Conservation (phyloP, 2,113 vertebrate species). For the Zosterops borbonicus region DNA sequence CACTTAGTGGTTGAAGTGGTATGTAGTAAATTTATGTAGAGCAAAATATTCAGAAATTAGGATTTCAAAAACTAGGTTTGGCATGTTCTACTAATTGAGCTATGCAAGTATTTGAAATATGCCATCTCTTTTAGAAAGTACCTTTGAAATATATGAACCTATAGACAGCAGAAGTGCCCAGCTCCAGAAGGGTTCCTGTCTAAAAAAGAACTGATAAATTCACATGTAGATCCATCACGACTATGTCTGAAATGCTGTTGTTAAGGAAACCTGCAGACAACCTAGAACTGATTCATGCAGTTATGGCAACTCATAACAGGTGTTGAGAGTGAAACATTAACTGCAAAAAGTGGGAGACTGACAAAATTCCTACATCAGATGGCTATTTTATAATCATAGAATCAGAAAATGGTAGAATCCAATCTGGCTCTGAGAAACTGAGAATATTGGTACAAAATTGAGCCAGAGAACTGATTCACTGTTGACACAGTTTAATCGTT, state of each 20-base stretch:
- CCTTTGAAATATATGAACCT: neutral
- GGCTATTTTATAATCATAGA: neutral
- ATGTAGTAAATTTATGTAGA: neutral
- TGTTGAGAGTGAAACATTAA: neutral
- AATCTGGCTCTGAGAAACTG: neutral
- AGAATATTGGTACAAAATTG: accelerated
- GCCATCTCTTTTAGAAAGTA: neutral
- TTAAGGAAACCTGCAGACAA: constrained; percentile 11
- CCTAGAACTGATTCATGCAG: neutral
- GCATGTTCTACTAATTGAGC: neutral
- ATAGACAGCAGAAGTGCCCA: neutral
- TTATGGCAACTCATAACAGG: neutral
- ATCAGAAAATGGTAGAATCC: neutral
- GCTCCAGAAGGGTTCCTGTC: neutral
- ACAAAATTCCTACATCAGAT: neutral
- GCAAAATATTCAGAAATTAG: neutral
- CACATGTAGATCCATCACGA: neutral
- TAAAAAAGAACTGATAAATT: neutral
- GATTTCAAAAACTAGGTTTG: neutral
- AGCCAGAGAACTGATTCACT: neutral
- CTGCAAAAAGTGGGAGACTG: neutral
- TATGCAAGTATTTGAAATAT: neutral
- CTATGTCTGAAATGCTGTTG: neutral
- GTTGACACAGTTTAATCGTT: neutral
- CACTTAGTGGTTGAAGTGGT: neutral